Base-by-base conservation (phyloP, 2,797 vertebrate species). In the Scolopax rusticola region DNA sequence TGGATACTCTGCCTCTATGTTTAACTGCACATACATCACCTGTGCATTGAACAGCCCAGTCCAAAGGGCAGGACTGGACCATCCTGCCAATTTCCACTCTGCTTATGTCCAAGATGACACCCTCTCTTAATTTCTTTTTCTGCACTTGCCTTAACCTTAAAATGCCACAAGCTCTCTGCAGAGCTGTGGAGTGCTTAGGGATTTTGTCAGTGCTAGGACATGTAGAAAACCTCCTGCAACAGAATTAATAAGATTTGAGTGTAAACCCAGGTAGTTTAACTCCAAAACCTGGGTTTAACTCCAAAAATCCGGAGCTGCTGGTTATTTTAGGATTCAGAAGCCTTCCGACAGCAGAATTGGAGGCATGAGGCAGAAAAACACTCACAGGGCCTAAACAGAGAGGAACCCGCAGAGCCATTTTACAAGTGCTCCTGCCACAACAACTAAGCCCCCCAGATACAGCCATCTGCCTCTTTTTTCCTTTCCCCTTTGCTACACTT, bases 401-500 rank as follows among this genome's bases (percentile, higher is more conserved):
- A 90, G 33, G 12, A 89, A 56, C 48, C 41, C 12, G 1, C 24
- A 63, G 38, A 88, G 19, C 27, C 64, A 25, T 93, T 93, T 90
- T 87, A 64, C 54, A 91, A 92, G 51, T 89, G 25, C 33, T 94
- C 36, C 61, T 79, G n/a, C 74, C 77, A 83, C 8, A 3, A 70
- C 12, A 63, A 11, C 86, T 68, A 84, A 93, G n/a, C 53, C 27
- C 60, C 27, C 30, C 53, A 87, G 56, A 60, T 69, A 68, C 56
- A 85, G 61, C 63, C 53, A 84, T 95, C 59, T 86, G 56, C 60
- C 87, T 94, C 45, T 67, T 89, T 90, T 93, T 81, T 43, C 36
- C 60, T 82, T 93, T 79, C 23, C 23, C 32, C 41, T 84, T 85
- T 91, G 45, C 87, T 84, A 47, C 10, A 64, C 38, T 91, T 95